Percentiles rank a stretch among this genome's conserved stretches.
Evolutionary conservation across 2,797 vertebrate genomes (phyloP).

Genomic region (Sarcoramphus papa): DNA sequence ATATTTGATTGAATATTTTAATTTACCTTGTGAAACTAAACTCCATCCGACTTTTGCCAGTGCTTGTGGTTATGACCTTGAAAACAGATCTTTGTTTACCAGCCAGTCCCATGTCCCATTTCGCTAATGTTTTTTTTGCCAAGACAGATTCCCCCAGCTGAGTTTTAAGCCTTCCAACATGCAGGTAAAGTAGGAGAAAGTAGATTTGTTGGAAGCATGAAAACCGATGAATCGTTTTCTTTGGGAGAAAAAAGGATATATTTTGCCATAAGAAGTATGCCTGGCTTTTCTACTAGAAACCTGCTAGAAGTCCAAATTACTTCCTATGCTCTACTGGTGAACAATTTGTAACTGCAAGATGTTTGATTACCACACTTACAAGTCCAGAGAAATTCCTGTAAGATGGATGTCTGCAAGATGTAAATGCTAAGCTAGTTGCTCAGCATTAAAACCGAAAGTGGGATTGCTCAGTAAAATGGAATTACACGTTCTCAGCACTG

Average conservation of each 20-base stretch:
- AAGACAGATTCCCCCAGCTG: neutral
- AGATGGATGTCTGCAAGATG: neutral
- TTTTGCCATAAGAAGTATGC: neutral
- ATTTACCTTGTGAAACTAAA: neutral
- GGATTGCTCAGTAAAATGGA: neutral
- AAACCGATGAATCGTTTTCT: neutral
- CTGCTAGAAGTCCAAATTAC: neutral
- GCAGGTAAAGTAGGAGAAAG: neutral
- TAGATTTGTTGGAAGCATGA: neutral
- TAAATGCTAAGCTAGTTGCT: neutral
- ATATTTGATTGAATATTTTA: neutral
- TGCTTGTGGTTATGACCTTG: neutral
- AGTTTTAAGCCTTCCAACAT: neutral
- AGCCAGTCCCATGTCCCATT: neutral
- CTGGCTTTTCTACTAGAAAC: neutral
- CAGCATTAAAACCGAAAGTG: neutral
- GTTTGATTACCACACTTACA: neutral
- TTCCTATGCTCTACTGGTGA: neutral
- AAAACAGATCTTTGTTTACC: neutral
- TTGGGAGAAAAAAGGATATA: neutral
- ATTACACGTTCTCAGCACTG: neutral
- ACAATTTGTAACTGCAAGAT: neutral
- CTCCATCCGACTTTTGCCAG: neutral
- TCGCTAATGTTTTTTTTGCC: neutral
- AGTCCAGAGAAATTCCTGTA: neutral